A percentile compares a stretch with the other conserved stretches of the same genome.
Evolutionary conservation across 2,888 invertebrate genomes (phyloP).

Genomic region (Acronicta alni): DNA sequence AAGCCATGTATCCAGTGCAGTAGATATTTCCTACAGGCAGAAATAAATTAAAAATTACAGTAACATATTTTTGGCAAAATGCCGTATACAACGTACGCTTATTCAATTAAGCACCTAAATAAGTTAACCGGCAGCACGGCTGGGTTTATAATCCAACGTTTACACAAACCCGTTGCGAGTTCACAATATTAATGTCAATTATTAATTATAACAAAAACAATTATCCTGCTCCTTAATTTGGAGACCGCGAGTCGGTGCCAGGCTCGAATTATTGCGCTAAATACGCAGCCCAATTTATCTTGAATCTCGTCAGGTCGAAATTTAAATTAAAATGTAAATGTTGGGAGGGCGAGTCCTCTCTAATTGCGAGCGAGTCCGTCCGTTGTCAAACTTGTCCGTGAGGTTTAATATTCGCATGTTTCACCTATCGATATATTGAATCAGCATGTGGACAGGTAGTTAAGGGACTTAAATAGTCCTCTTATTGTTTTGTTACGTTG

Average conservation of each 20-base stretch:
- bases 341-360: slow-evolving; percentile 78
- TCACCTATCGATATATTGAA: slow-evolving; percentile 52
- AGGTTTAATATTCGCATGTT: slow-evolving; percentile 64
- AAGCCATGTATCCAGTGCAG: slow-evolving; percentile 4
- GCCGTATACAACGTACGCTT: slow-evolving; percentile 22
- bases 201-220: slow-evolving; percentile 85
- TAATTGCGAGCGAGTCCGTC: slow-evolving; percentile 82
- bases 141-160: slow-evolving; percentile 50
- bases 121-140: slow-evolving; percentile 49
- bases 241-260: slow-evolving; percentile 74
- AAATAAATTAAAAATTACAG: slow-evolving; percentile 25
- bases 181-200: slow-evolving; percentile 79
- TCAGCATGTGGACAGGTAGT: slow-evolving; percentile 26
- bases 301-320: slow-evolving; percentile 86
- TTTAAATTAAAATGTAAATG: slow-evolving; percentile 89
- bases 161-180: slow-evolving; percentile 56
- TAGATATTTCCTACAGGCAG: neutral
- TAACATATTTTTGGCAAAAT: slow-evolving; percentile 22
- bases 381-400: slow-evolving; percentile 77
- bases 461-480: slow-evolving; percentile 10
- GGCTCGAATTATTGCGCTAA: slow-evolving; percentile 85
- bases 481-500: slow-evolving; percentile 1
- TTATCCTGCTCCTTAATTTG: slow-evolving; percentile 80
- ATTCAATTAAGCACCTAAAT: slow-evolving; percentile 52
- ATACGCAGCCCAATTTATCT: slow-evolving; percentile 86